Base-by-base conservation (phyloP, 2,888 invertebrate species). In the Xestia sexstrigata region DNA sequence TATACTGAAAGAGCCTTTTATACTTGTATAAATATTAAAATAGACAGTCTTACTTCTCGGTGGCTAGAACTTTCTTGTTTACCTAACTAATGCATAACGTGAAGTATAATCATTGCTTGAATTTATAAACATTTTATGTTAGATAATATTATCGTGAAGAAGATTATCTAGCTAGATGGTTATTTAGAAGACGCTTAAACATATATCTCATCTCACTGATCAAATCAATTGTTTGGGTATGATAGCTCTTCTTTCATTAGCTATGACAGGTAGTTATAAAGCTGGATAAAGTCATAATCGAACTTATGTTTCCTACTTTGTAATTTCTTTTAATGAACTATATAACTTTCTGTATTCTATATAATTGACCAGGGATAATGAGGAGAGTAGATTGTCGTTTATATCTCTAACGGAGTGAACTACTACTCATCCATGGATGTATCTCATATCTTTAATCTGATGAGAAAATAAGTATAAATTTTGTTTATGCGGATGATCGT, bases 21-120 rank as follows among this genome's bases (percentile, higher is more conserved):
- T 67, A 72, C 68, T 76, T 81, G 58, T 76, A 73, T 86, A 58
- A 86, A 83, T 83, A 86, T 83, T 86, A 83, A 83, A 83, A 86
- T 77, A 72, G 39, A 67, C 52, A 65, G 68, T 55, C 82, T 70
- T 52, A 63, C 58, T 60, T 69, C 42, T 47, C 45, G 30, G 63
- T 49, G n/a, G 65, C n/a, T 20, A 49, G 13, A 83, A 86, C 55
- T 72, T 82, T 83, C 83, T 62, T 77, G 71, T 76, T 69, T 76
- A 82, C 4, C 1, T 69, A 35, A 77, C 42, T 82, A 86, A 85
- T 82, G 70, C 71, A 82, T 76, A 76, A 47, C 70, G 67, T 69
- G 63, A 71, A 47, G 35, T 60, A 82, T 85, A 58, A 70, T 85
- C 62, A 79, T 84, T 47, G 11, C 62, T 60, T 49, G 23, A 84